Conservation (phyloP, 2,113 vertebrate genomes). For the Speoplatyrhinus poulsoni region DNA sequence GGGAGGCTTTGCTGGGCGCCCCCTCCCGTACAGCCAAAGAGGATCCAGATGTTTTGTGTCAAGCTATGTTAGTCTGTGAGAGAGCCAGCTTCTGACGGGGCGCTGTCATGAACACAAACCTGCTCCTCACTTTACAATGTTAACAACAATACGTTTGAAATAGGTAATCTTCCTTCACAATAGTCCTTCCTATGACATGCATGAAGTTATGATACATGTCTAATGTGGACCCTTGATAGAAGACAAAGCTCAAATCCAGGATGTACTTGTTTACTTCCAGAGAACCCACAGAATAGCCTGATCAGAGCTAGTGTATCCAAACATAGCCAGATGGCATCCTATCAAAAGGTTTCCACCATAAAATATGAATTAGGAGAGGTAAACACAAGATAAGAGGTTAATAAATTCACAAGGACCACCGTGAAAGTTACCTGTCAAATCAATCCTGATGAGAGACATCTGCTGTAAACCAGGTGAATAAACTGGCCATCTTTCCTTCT, state of each 20-base stretch:
- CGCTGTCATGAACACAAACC: conserved; percentile 32
- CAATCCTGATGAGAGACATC: conserved; percentile 54
- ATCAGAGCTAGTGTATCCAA: conserved; percentile 19
- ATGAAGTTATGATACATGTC: not conserved
- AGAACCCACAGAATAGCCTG: conserved; percentile 17
- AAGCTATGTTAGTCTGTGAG: conserved; percentile 49
- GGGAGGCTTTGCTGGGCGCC: conserved; percentile 57
- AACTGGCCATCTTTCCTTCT: conserved; percentile 21
- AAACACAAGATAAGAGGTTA: conserved; percentile 53
- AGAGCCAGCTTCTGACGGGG: conserved; percentile 26
- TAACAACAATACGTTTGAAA: conserved; percentile 5
- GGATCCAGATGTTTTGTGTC: conserved; percentile 77
- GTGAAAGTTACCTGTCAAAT: conserved; percentile 58
- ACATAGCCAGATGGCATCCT: conserved; percentile 20
- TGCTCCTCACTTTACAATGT: conserved; percentile 13
- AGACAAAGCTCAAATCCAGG: conserved; percentile 19
- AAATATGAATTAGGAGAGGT: conserved; percentile 46
- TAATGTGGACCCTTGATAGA: conserved; percentile 17
- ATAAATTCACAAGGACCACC: conserved; percentile 50
- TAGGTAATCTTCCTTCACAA: too few species aligned
- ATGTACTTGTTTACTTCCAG: conserved; percentile 48
- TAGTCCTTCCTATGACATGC: not conserved
- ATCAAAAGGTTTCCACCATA: conserved; percentile 35
- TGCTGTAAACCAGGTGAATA: conserved; percentile 28
- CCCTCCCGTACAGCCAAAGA: conserved; percentile 60